These are phyloP conservation scores for Tenebrosternarchus preto DNA, from an alignment of 2,113 vertebrate genomes.

Conservation along the genomic window DNA sequence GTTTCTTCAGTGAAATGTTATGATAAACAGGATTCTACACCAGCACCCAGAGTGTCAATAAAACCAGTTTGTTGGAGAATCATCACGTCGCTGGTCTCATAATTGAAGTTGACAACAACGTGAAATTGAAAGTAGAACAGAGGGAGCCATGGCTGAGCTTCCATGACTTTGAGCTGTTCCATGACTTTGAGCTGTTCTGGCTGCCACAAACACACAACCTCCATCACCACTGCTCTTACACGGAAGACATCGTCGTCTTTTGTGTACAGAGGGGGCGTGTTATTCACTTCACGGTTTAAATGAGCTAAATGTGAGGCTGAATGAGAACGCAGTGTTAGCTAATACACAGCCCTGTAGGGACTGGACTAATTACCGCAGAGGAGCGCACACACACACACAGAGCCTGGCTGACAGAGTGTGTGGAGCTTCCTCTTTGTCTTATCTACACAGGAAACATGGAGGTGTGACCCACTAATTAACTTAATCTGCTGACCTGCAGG, in stretches of 20 bases:
- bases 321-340: constrained; percentile 11
- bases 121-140: constrained; percentile 45
- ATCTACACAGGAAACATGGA: constrained; percentile 30
- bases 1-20: neutral
- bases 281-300: neutral
- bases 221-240: neutral
- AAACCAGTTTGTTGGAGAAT: constrained; percentile 39
- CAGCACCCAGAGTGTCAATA: constrained; percentile 42
- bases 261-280: neutral
- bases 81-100: constrained; percentile 37
- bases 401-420: constrained; percentile 4
- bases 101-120: constrained; percentile 38
- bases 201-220: neutral
- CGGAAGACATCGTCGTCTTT: neutral
- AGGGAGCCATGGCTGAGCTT: neutral
- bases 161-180: too few species aligned
- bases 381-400: constrained; percentile 12
- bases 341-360: constrained; percentile 30
- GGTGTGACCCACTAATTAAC: constrained; percentile 61
- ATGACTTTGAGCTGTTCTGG: neutral
- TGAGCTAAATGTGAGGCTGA: constrained; percentile 27
- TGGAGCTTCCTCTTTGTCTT: neutral
- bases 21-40: constrained; percentile 44
- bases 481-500: constrained; percentile 56
- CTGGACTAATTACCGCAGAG: constrained; percentile 31